These are phyloP conservation scores for Euwallacea similis DNA, from an alignment of 1,140 invertebrate species.

Conservation along the genomic window DNA sequence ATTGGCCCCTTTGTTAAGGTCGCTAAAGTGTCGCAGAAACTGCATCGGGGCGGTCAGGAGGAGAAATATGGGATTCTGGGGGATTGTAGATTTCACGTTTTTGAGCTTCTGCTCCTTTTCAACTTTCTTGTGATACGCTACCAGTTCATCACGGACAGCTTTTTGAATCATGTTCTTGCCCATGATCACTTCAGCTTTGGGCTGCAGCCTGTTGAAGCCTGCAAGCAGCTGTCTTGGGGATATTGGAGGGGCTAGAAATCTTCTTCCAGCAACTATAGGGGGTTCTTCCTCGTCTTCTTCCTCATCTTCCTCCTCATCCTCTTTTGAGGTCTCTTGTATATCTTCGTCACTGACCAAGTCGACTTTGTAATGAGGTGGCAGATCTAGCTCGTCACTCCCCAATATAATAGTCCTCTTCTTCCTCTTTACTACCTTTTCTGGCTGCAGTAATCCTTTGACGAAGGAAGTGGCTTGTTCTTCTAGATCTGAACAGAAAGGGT, in stretches of 20 bases:
- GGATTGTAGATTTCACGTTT: conserved; percentile 12
- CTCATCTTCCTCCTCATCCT: background rate
- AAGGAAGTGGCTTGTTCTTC: conserved; percentile 32
- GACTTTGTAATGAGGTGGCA: conserved; percentile 37
- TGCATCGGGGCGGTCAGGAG: conserved; percentile 40
- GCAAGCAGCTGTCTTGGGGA: background rate
- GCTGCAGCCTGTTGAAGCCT: background rate
- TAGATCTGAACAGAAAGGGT: conserved; percentile 11
- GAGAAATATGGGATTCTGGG: conserved; percentile 37
- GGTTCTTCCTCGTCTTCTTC: conserved; percentile 15
- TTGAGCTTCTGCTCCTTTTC: conserved; percentile 26
- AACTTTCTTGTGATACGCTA: conserved; percentile 22
- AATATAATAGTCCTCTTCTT: conserved; percentile 34
- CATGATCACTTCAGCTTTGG: conserved; percentile 17
- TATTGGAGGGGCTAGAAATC: background rate
- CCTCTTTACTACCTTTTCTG: background rate
- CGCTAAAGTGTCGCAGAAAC: conserved; percentile 38
- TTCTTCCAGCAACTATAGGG: background rate
- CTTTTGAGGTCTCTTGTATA: conserved; percentile 7
- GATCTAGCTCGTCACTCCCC: conserved; percentile 33
- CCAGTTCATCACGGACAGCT: conserved; percentile 37
- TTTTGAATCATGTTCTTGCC: conserved; percentile 31
- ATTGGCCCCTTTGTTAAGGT: conserved; percentile 23
- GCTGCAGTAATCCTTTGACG: conserved; percentile 15
- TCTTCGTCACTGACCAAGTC: conserved; percentile 27